phyloP scores from a whole-genome alignment of 2,797 vertebrate genomes.

The Taenioides sp. region DNA sequence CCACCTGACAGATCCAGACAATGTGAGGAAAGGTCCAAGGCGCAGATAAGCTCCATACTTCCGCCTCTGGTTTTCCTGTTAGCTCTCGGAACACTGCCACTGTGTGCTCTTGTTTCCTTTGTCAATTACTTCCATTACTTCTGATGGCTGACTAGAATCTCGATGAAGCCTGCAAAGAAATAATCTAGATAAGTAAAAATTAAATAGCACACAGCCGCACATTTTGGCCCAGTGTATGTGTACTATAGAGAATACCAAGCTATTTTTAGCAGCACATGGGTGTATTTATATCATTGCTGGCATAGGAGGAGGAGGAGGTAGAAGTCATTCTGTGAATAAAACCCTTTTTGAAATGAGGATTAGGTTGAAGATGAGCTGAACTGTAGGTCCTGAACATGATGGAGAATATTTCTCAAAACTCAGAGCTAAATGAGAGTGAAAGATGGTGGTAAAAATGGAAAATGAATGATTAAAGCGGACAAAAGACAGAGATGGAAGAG shows the following conservation, averaged over 20 bases:
- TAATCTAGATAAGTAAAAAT: not conserved
- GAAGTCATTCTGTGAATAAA: conserved; percentile 53
- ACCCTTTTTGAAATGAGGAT: conserved; percentile 56
- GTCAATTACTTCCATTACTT: conserved; percentile 1
- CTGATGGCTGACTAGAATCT: conserved; percentile 47
- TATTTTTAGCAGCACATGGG: conserved; percentile 64
- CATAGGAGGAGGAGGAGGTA: conserved; percentile 39
- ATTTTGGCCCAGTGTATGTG: conserved; percentile 36
- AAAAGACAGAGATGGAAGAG: conserved; percentile 20
- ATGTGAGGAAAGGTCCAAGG: conserved; percentile 48
- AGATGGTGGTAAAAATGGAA: not conserved
- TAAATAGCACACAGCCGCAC: not conserved
- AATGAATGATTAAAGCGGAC: conserved; percentile 27
- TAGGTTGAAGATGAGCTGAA: conserved; percentile 40
- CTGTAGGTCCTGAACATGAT: conserved; percentile 13
- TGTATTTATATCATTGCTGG: conserved; percentile 59
- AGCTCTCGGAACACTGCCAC: not conserved
- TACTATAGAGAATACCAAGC: conserved; percentile 32
- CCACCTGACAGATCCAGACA: conserved; percentile 44
- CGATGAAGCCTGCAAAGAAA: conserved; percentile 19
- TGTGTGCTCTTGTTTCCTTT: not conserved
- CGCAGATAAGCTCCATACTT: conserved; percentile 30
- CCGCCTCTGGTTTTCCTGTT: conserved; percentile 20
- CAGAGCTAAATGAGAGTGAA: conserved; percentile 24
- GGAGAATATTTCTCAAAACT: conserved; percentile 46